Evolutionary conservation across 2,797 vertebrate species (phyloP).

Genomic region (Pangasius macronema): DNA sequence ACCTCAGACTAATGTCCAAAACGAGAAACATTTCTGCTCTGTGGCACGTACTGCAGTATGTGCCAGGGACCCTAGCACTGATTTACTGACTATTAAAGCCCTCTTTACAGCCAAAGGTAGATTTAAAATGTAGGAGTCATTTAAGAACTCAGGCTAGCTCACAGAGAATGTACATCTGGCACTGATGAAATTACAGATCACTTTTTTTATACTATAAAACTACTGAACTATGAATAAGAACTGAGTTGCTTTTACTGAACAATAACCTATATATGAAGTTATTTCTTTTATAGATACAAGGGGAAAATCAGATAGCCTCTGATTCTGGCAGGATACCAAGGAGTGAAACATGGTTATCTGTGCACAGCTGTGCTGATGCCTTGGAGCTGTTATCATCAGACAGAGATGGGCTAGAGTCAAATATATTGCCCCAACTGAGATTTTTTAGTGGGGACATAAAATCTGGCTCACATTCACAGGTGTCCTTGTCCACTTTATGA

Average conservation of each 20-base stretch:
- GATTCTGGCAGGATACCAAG: slow-evolving; percentile 20
- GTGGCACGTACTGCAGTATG: slow-evolving; percentile 10
- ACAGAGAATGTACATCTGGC: slow-evolving; percentile 6
- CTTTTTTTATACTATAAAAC: slow-evolving; percentile 20
- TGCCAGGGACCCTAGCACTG: slow-evolving; percentile 29
- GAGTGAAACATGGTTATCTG: slow-evolving; percentile 36
- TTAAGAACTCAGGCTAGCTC: slow-evolving; percentile 23
- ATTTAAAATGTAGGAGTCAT: slow-evolving; percentile 28
- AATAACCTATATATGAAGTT: slow-evolving; percentile 13
- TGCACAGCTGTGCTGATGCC: slow-evolving; percentile 33
- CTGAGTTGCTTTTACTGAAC: slow-evolving; percentile 15
- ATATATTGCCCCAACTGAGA: slow-evolving; percentile 39
- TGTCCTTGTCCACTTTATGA: slow-evolving; percentile 27
- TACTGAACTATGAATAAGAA: slow-evolving; percentile 25
- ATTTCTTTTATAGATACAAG: slow-evolving; percentile 28
- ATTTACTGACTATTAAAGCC: slow-evolving; percentile 29
- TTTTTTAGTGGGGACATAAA: slow-evolving; percentile 36
- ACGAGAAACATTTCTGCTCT: slow-evolving; percentile 20
- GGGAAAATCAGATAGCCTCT: neutral
- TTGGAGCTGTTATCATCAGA: slow-evolving; percentile 37
- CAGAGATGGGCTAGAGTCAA: slow-evolving; percentile 35
- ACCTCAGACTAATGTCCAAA: slow-evolving; percentile 24
- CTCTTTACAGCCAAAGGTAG: slow-evolving; percentile 26
- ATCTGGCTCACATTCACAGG: slow-evolving; percentile 16
- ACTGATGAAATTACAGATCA: slow-evolving; percentile 3